Base-by-base conservation (phyloP, 2,113 vertebrate genomes). In the Plestiodon gilberti region DNA sequence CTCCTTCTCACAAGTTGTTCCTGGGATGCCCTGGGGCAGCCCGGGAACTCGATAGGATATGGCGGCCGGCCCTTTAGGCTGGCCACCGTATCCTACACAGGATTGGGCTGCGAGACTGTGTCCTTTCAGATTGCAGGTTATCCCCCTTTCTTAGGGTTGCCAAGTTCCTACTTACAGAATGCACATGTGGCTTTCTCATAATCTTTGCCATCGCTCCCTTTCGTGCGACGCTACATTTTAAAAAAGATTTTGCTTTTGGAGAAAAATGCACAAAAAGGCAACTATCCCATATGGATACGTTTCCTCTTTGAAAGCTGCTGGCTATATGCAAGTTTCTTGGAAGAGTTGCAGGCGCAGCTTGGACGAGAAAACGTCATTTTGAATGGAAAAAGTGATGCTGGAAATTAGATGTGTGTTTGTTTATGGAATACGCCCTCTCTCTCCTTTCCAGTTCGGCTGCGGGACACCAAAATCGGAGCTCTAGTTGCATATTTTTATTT, bases 361-460 rank as follows among this genome's bases (percentile, higher is more conserved):
- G 14, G 65, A 3, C 28, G 61, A 59, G 57, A 67, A 85, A 85
- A 52, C 3, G 62, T 73, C 18, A 7, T 48, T 73, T 71, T 6
- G 48, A 79, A 78, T 69, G 79, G 86, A 82, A 85, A 87, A 81
- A n/a, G 28, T 81, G 71, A 81, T 22, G 18, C 14, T 77, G 40
- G 61, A 78, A 78, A 59, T 76, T 22, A 55, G n/a, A 28, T 10
- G 57, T 43, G 25, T 38, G 25, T 61, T 55, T 61, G 15, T 62
- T 78, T 70, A 20, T 20, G 59, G 48, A 70, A 0, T 1, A 2
- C 23, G 1, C 33, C 5, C 6, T 40, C 33, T 73, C 65, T 38
- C 15, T 71, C 65, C 82, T 82, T 75, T 52, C 3, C 48, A 71
- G 38, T n/a, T 48, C 2, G 33, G 3, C 33, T 62, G 6, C 20